Conservation (phyloP, 2,113 vertebrate genomes). For the Gavia stellata region DNA sequence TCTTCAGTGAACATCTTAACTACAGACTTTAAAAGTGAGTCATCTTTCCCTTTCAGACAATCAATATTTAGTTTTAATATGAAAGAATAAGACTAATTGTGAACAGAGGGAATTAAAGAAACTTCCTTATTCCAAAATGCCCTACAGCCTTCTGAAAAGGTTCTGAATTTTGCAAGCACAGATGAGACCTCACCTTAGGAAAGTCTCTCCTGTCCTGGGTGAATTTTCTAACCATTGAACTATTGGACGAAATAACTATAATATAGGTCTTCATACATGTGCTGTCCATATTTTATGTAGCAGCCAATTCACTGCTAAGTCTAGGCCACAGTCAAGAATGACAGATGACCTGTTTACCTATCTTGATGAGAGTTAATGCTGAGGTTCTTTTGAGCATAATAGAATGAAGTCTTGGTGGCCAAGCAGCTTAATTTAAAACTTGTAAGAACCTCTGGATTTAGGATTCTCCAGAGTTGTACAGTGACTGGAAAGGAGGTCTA, state of each 20-base stretch:
- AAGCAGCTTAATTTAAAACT: background rate
- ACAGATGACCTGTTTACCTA: background rate
- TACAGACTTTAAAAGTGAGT: background rate
- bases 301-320: background rate
- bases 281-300: background rate
- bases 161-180: background rate
- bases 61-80: background rate
- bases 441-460: background rate
- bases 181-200: background rate
- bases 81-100: background rate
- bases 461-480: background rate
- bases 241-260: background rate
- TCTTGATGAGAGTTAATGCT: background rate
- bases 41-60: background rate
- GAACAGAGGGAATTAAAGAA: background rate
- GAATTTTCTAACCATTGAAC: background rate
- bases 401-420: background rate
- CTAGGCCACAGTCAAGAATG: background rate
- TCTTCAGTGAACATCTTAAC: background rate
- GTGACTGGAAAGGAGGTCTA: background rate
- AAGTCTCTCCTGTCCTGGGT: background rate
- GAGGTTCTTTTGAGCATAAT: background rate
- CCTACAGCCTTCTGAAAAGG: background rate
- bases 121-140: background rate
- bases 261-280: background rate